These are phyloP conservation scores for Eristalis intricaria DNA, from an alignment of 2,888 invertebrate genomes.

Conservation along the genomic window DNA sequence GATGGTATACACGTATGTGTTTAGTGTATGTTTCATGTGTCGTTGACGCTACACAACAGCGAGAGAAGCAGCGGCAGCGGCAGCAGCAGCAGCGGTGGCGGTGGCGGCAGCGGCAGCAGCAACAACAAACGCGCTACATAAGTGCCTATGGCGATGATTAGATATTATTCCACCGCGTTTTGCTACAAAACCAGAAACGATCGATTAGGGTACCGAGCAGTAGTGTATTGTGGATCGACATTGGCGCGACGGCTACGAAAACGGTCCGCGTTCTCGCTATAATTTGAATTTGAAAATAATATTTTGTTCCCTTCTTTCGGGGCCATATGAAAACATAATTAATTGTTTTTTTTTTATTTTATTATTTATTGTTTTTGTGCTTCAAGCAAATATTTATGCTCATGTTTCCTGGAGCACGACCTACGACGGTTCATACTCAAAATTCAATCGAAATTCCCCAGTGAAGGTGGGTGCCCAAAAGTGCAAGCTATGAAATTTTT, in stretches of 20 bases:
- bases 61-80: neutral
- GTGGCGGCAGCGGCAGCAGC: slow-evolving; percentile 14
- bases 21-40: slow-evolving; percentile 35
- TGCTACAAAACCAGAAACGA: slow-evolving; percentile 63
- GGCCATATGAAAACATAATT: slow-evolving; percentile 30
- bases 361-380: neutral
- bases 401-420: neutral
- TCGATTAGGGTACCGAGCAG: slow-evolving; percentile 64
- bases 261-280: slow-evolving; percentile 42
- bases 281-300: slow-evolving; percentile 11
- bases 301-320: neutral
- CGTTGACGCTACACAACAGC: slow-evolving; percentile 29
- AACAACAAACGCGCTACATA: slow-evolving; percentile 35
- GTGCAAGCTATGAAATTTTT: neutral
- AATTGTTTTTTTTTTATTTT: slow-evolving; percentile 1
- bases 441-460: neutral
- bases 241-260: slow-evolving; percentile 51
- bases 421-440: neutral
- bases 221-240: slow-evolving; percentile 59
- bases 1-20: neutral
- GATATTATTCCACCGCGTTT: slow-evolving; percentile 62
- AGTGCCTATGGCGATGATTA: slow-evolving; percentile 61
- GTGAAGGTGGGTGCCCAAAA: slow-evolving; percentile 10
- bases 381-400: slow-evolving; percentile 9
- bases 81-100: slow-evolving; percentile 24